These are phyloP conservation scores for Melanargia galathea DNA, from an alignment of 2,888 invertebrate genomes.

Conservation along the genomic window DNA sequence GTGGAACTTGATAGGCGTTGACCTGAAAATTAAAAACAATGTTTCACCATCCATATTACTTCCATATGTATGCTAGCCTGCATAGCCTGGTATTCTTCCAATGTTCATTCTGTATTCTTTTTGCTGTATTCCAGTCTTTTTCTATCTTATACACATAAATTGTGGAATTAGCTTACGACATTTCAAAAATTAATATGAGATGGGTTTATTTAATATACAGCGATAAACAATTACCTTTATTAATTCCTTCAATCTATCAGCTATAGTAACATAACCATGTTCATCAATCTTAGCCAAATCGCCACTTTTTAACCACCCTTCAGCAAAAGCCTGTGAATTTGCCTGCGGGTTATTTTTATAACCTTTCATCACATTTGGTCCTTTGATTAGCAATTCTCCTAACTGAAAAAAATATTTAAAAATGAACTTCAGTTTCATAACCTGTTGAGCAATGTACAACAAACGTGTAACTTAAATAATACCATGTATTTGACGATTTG, in stretches of 20 bases:
- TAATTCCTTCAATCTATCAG: slow-evolving; percentile 90
- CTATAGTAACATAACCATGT: slow-evolving; percentile 84
- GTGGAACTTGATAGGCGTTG: slow-evolving; percentile 89
- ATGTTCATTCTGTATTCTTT: too few species aligned
- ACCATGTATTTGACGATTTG: too few species aligned
- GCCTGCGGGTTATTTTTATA: slow-evolving; percentile 89
- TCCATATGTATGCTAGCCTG: too few species aligned
- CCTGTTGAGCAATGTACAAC: too few species aligned
- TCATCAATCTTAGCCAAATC: slow-evolving; percentile 86
- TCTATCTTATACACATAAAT: too few species aligned
- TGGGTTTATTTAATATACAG: too few species aligned
- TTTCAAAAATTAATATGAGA: too few species aligned
- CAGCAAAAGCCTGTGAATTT: slow-evolving; percentile 85
- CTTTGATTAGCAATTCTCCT: slow-evolving; percentile 88
- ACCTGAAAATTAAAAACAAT: slow-evolving; percentile 64
- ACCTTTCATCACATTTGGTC: slow-evolving; percentile 91
- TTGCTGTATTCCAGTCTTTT: neutral
- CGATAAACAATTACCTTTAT: slow-evolving; percentile 84
- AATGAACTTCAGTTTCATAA: neutral
- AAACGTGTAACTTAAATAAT: too few species aligned
- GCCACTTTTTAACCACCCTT: slow-evolving; percentile 89
- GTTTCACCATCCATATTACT: neutral
- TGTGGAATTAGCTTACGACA: too few species aligned
- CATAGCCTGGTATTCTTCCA: too few species aligned
- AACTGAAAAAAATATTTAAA: slow-evolving; percentile 6